These are phyloP conservation scores for Entelurus aequoreus DNA, from an alignment of 2,113 vertebrate species.

Conservation along the genomic window DNA sequence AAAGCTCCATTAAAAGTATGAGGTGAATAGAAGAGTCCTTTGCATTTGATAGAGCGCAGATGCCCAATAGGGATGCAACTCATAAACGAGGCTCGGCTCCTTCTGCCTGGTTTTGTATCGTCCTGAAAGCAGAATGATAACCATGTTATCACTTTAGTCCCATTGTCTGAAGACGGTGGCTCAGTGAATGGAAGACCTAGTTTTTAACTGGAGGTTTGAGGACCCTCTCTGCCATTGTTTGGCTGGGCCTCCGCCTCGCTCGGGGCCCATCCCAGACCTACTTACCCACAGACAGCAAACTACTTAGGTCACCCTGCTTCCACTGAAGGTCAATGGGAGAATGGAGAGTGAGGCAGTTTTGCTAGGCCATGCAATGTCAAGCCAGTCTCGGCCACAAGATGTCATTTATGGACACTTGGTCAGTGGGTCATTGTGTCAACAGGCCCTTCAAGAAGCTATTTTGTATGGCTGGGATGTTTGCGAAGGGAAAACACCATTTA, in stretches of 20 bases:
- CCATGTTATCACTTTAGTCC: slow-evolving; percentile 14
- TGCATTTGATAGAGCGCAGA: slow-evolving; percentile 47
- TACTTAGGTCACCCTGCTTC: slow-evolving; percentile 32
- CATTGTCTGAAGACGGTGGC: slow-evolving; percentile 42
- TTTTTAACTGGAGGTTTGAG: slow-evolving; percentile 52
- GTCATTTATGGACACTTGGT: background rate
- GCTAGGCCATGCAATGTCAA: background rate
- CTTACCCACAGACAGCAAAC: slow-evolving; percentile 49
- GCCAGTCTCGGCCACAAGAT: background rate
- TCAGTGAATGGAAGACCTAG: slow-evolving; percentile 64
- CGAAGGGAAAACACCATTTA: too few species aligned
- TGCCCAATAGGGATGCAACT: slow-evolving; percentile 37
- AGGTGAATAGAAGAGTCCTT: slow-evolving; percentile 38
- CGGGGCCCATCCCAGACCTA: slow-evolving; percentile 49
- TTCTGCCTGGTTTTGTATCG: slow-evolving; percentile 10
- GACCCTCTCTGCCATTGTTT: slow-evolving; percentile 59
- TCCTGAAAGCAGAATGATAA: background rate
- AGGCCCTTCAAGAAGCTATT: background rate
- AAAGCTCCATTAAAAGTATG: slow-evolving; percentile 47
- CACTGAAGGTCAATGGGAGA: slow-evolving; percentile 27
- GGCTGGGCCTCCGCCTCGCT: slow-evolving; percentile 41
- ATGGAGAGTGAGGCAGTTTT: background rate
- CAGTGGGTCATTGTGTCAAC: background rate
- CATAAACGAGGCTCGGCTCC: background rate
- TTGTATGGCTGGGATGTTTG: too few species aligned